Evolutionary conservation across 2,797 vertebrate species (phyloP).

Genomic region (Halcyon chelicuti): DNA sequence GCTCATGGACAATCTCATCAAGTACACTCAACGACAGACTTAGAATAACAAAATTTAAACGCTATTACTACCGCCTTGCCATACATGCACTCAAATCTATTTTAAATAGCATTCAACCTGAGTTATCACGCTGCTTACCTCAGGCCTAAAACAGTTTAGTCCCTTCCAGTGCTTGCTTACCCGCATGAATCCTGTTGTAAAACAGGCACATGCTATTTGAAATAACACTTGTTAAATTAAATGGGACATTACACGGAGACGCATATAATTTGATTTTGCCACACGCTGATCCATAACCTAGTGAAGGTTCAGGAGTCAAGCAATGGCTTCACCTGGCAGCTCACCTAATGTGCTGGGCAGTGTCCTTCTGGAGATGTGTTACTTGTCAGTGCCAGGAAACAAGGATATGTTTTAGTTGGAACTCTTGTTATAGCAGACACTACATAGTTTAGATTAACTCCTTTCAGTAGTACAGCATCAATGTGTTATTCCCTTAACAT

Average conservation of each 20-base stretch:
- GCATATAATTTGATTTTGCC: not conserved
- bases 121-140: conserved; percentile 20
- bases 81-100: not conserved
- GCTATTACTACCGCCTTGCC: conserved; percentile 11
- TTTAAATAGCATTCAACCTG: conserved; percentile 38
- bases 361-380: conserved; percentile 44
- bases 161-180: not conserved
- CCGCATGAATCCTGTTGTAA: not conserved
- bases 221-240: conserved; percentile 21
- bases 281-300: not conserved
- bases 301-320: not conserved
- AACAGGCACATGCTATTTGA: not conserved
- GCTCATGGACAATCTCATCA: conserved; percentile 67
- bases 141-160: conserved; percentile 18
- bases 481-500: conserved; percentile 70
- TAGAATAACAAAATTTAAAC: conserved; percentile 48
- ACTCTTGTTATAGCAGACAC: conserved; percentile 56
- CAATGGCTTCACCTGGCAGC: not conserved
- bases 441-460: conserved; percentile 59
- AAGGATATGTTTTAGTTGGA: conserved; percentile 40
- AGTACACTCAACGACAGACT: conserved; percentile 58
- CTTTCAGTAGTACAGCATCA: conserved; percentile 55
- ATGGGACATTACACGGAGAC: not conserved
- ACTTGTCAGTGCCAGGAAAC: conserved; percentile 35
- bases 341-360: conserved; percentile 29